Base-by-base conservation (phyloP, 2,888 invertebrate genomes). In the Eupsilia transversa region DNA sequence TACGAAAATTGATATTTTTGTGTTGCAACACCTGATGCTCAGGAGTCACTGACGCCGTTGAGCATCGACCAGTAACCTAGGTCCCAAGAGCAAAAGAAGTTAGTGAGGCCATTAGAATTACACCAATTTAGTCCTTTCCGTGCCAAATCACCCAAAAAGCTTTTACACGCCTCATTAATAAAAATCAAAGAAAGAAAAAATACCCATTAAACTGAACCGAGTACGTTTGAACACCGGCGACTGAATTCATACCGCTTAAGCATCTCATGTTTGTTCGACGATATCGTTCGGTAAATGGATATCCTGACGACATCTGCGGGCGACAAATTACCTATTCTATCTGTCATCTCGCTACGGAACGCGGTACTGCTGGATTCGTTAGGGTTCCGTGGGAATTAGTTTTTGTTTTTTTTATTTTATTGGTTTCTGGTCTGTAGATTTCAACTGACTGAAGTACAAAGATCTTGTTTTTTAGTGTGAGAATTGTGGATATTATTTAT, bases 311-410 rank as follows among this genome's bases (percentile, higher is more conserved):
- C 90, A 89, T 90, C 89, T 90, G 89, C 76, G 80, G 77, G 77
- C 88, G 90, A 91, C 92, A 92, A 90, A 91, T 93, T 91, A 93
- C 91, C 89, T 89, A 90, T 92, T 91, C 88, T 91, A 92, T 91
- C 90, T 90, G 91, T 92, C 92, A 92, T 92, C 90, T 75, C 17
- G 76, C 82, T 77, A 85, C 60, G 81, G 72, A 87, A 77, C 76
- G 77, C 67, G 75, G 76, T 74, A 60, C 43, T 74, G 54, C 9
- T 64, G 64, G 43, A 79, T 68, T 72, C n/a, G 12, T 86, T 87
- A 20, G 86, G 73, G 86, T 67, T 84, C 86, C 74, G 23, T 70
- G 0, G 9, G 59, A 56, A 14, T 43, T 43, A 5, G 23, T 20
- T 30, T 9, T 30, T 66, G 3, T 23, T 43, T 65, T 57, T 20